phyloP scores from a whole-genome alignment of 2,797 vertebrate species.

The Sarcophilus harrisii region DNA sequence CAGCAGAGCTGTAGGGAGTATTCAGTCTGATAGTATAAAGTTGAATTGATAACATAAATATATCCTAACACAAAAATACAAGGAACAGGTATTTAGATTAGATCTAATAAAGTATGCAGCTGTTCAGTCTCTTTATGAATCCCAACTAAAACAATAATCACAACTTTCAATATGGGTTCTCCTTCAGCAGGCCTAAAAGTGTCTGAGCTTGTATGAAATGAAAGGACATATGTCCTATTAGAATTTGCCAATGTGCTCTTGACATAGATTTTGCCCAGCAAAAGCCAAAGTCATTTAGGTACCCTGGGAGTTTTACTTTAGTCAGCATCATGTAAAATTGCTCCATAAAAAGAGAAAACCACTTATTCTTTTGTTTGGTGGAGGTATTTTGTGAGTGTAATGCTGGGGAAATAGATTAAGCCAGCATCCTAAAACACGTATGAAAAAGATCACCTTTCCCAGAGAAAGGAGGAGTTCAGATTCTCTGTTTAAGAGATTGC shows the following conservation, averaged over 20 bases:
- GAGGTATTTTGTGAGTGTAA: conserved; percentile 25
- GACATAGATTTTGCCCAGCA: conserved; percentile 25
- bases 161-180: conserved; percentile 64
- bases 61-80: conserved; percentile 73
- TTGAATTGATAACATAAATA: conserved; percentile 83
- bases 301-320: conserved; percentile 58
- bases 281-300: neutral
- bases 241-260: conserved; percentile 50
- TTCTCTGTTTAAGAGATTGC: conserved; percentile 36
- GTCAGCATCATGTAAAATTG: conserved; percentile 56
- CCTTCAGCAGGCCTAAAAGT: conserved; percentile 59
- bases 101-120: conserved; percentile 73
- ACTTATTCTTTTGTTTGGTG: conserved; percentile 70
- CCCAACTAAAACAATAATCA: conserved; percentile 69
- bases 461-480: conserved; percentile 57
- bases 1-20: conserved; percentile 84
- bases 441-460: conserved; percentile 58
- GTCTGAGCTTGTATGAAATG: conserved; percentile 47
- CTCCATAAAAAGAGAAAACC: conserved; percentile 49
- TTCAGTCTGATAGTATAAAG: conserved; percentile 80
- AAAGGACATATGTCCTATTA: conserved; percentile 13
- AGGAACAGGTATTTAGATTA: conserved; percentile 80
- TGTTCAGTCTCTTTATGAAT: conserved; percentile 74
- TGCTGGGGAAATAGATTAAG: conserved; percentile 46
- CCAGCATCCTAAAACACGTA: conserved; percentile 37